Evolutionary conservation across 2,888 invertebrate species (phyloP), one percentile per base, ranked within the genome.

Genomic region (Drepanosiphum platanoidis): DNA sequence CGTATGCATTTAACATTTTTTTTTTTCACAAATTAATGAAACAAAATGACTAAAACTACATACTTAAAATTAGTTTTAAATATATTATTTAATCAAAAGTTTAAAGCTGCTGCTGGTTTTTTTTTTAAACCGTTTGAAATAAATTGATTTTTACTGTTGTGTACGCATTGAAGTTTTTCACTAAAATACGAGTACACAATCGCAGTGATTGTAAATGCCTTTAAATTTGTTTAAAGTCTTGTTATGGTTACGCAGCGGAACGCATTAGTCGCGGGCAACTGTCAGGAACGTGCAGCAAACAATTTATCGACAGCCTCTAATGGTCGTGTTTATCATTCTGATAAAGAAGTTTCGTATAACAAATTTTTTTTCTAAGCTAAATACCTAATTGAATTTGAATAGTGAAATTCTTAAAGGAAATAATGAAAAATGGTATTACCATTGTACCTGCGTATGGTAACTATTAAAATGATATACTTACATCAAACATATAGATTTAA

Each of bases 91-190:
- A 36, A 11, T 72, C 30, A 13, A 46, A 46, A 46, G 18, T 30
- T 46, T 9, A 30, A 42, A 46, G 30, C 4, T 74, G 5, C 4
- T 34, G n/a, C 46, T 58, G n/a, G 58, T 22, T 58, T 34, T n/a
- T n/a, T n/a, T n/a, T n/a, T n/a, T n/a, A 34, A 75, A n/a, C 58
- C 58, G 36, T 75, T 75, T 32, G n/a, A n/a, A 74, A 75, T 36
- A n/a, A 34, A 58, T 74, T 75, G 7, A 75, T 58, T 58, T 58
- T 18, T 52, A 9, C 13, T 39, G 3, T 7, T 27, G 22, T n/a
- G 22, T n/a, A 61, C 2, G 22, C 11, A 22, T 1, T 32, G 42
- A 71, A 30, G 42, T 15, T 42, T 71, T 71, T 71, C 18, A 42
- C 42, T 15, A 30, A 71, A 13, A n/a, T n/a, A n/a, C n/a, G n/a